Conservation (phyloP, 2,113 vertebrate species). For the Neodon shergylaensis region DNA sequence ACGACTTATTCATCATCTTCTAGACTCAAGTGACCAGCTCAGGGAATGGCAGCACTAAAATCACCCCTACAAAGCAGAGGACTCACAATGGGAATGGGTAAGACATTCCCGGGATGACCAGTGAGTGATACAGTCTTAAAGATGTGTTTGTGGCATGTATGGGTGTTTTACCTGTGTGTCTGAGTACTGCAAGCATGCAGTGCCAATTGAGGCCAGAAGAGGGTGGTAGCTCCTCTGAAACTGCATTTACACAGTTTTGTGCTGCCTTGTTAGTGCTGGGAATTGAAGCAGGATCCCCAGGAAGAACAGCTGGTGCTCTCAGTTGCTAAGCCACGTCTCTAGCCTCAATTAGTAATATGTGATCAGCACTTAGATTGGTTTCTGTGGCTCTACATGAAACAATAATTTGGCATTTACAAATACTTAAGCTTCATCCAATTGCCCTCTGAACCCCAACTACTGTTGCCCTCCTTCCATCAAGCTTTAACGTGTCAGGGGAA, state of each 20-base stretch:
- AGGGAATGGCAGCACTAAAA: background rate
- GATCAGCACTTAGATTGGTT: background rate
- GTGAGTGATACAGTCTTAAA: too few relatives aligned
- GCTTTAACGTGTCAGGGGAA: background rate
- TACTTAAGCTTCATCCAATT: background rate
- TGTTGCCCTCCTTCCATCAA: background rate
- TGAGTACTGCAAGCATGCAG: too few relatives aligned
- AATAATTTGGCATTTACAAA: background rate
- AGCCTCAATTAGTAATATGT: background rate
- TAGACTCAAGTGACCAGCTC: background rate
- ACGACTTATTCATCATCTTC: background rate
- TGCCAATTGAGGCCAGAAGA: background rate
- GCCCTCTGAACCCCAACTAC: background rate
- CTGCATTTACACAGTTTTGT: background rate
- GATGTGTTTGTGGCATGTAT: background rate
- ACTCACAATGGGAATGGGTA: background rate
- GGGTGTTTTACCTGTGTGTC: too few relatives aligned
- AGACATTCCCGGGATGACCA: background rate
- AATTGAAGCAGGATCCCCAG: background rate
- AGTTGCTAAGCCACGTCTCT: background rate
- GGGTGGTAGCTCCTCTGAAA: background rate
- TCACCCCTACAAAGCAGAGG: background rate
- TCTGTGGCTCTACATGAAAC: background rate
- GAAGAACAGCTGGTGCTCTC: background rate
- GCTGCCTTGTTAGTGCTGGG: background rate